Evolutionary conservation across 2,113 vertebrate genomes (phyloP).

Genomic region (Scomber colias): DNA sequence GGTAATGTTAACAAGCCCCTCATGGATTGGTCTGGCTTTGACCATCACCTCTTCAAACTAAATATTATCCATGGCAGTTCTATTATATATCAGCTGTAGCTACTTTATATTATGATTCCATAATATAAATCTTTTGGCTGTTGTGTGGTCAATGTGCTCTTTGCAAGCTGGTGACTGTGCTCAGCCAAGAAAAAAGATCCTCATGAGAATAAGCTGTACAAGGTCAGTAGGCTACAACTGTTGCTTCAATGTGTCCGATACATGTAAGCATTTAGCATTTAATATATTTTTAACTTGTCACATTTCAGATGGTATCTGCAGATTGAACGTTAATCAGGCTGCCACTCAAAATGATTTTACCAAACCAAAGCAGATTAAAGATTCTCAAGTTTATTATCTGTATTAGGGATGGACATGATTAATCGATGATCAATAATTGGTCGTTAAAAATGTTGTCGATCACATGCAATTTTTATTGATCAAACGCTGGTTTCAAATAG

Average conservation of each 20-base stretch:
- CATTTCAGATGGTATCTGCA: slow-evolving; percentile 15
- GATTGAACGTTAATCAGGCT: slow-evolving; percentile 24
- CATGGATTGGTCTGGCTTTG: background rate
- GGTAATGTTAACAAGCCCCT: background rate
- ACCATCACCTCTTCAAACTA: no score
- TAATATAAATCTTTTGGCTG: background rate
- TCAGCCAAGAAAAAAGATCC: background rate
- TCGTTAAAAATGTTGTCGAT: no score
- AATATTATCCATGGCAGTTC: no score
- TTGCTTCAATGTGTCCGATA: slow-evolving; percentile 24
- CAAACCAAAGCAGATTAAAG: background rate
- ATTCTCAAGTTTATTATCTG: background rate
- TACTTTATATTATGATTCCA: background rate
- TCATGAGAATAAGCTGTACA: background rate
- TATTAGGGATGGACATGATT: no score
- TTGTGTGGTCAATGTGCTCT: background rate
- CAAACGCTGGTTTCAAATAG: no score
- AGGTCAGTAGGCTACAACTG: background rate
- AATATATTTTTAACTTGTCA: slow-evolving; percentile 3
- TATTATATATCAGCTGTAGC: background rate
- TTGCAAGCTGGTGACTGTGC: background rate
- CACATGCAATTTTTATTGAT: no score
- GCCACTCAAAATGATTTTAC: slow-evolving; percentile 12
- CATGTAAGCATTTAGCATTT: slow-evolving; percentile 9
- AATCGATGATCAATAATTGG: no score